These are phyloP conservation scores for Lasioglossum villosulum DNA, from an alignment of 2,888 invertebrate genomes.

Conservation along the genomic window DNA sequence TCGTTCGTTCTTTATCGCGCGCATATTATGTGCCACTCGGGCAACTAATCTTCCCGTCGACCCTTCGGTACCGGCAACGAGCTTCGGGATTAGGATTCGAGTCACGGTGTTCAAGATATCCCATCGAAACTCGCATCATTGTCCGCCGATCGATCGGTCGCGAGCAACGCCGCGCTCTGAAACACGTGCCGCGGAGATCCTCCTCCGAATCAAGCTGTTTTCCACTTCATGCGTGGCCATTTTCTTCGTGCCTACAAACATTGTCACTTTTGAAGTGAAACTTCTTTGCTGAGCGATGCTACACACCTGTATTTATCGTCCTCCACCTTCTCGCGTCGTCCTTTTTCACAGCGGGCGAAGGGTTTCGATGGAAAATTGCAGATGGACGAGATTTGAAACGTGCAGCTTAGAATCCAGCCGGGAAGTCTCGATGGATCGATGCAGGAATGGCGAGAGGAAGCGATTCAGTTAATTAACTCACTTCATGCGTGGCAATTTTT, in stretches of 20 bases:
- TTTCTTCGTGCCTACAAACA: neutral
- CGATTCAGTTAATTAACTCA: slow-evolving; percentile 20
- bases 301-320: slow-evolving; percentile 1
- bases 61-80: slow-evolving; percentile 18
- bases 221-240: neutral
- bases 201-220: neutral
- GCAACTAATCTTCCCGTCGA: slow-evolving; percentile 46
- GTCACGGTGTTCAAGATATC: slow-evolving; percentile 20
- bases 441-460: neutral
- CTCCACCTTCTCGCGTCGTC: too few species aligned
- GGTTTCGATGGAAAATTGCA: slow-evolving; percentile 22
- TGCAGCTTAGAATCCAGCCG: neutral
- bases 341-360: neutral
- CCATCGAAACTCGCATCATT: slow-evolving; percentile 23
- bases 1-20: slow-evolving; percentile 43
- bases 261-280: too few species aligned
- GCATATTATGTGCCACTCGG: slow-evolving; percentile 28
- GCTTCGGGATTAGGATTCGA: slow-evolving; percentile 42
- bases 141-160: slow-evolving; percentile 12
- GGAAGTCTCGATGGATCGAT: neutral
- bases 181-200: neutral
- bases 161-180: neutral
- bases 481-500: neutral
- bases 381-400: slow-evolving; percentile 30
- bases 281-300: too few species aligned